Conservation (phyloP, 2,888 invertebrate genomes). For the Itoplectis maculator region DNA sequence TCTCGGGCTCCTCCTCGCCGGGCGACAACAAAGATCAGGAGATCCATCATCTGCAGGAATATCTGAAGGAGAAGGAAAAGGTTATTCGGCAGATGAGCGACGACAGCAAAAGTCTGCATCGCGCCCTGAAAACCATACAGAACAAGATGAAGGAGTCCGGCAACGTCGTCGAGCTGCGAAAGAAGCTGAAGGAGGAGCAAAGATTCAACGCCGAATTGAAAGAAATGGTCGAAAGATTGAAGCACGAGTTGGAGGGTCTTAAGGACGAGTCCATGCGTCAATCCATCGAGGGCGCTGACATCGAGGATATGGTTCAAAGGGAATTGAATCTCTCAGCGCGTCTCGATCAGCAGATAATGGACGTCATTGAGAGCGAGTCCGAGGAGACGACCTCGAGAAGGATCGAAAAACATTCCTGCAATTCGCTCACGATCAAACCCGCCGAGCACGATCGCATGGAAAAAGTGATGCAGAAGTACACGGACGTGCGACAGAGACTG, state of each 20-base stretch:
- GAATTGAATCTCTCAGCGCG: constrained; percentile 87
- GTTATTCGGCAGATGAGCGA: constrained; percentile 87
- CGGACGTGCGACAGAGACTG: constrained; percentile 70
- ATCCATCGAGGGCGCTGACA: constrained; percentile 76
- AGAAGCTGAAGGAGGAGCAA: constrained; percentile 86
- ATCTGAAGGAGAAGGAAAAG: constrained; percentile 87
- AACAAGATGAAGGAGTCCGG: constrained; percentile 86
- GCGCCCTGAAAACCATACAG: constrained; percentile 85
- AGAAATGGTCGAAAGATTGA: constrained; percentile 81
- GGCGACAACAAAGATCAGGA: constrained; percentile 85
- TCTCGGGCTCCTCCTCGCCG: constrained; percentile 76
- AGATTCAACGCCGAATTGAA: constrained; percentile 83
- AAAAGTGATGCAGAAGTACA: constrained; percentile 72
- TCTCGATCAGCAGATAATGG: constrained; percentile 87
- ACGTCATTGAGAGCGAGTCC: constrained; percentile 85
- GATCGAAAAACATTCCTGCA: constrained; percentile 71
- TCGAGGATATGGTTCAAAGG: constrained; percentile 85
- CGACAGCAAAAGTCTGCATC: constrained; percentile 86
- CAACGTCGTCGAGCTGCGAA: constrained; percentile 87
- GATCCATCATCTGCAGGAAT: constrained; percentile 86
- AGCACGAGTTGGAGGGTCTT: constrained; percentile 75
- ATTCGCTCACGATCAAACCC: constrained; percentile 71
- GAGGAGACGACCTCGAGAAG: constrained; percentile 71
- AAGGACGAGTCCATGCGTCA: constrained; percentile 71
- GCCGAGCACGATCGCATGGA: constrained; percentile 71